Evolutionary conservation across 2,113 vertebrate genomes (phyloP).

Genomic region (Litocranius walleri): DNA sequence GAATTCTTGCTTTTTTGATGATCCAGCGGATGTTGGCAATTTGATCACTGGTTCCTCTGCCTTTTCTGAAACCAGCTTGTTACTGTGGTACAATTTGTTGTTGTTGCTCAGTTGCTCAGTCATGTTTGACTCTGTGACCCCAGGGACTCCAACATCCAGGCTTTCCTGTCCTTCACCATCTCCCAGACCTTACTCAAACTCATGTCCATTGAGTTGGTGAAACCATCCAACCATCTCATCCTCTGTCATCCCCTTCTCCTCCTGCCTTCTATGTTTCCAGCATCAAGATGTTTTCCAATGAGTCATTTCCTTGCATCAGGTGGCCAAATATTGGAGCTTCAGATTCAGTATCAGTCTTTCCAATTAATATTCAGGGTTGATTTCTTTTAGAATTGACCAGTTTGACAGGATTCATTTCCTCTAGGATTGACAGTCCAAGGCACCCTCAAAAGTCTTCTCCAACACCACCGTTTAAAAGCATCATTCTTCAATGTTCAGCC

Average conservation of each 20-base stretch:
- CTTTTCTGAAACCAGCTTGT: too few relatives aligned
- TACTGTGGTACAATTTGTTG: background rate
- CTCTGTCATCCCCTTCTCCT: background rate
- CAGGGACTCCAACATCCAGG: background rate
- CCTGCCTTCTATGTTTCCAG: background rate
- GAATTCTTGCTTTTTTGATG: too few relatives aligned
- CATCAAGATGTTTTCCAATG: background rate
- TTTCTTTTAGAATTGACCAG: background rate
- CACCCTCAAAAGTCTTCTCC: background rate
- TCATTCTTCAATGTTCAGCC: fast-evolving
- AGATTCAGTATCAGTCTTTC: background rate
- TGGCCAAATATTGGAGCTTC: background rate
- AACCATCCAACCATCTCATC: background rate
- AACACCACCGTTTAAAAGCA: background rate
- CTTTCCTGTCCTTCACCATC: background rate
- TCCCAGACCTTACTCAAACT: background rate
- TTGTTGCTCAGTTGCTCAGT: background rate
- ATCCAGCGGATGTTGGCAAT: too few relatives aligned
- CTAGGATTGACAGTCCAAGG: background rate
- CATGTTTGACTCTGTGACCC: background rate
- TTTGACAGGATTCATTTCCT: background rate
- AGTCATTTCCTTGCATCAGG: background rate
- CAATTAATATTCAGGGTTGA: background rate
- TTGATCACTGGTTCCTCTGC: too few relatives aligned
- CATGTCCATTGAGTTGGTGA: fast-evolving